Conservation (phyloP, 2,797 vertebrate genomes). For the Scarus forsteni region DNA sequence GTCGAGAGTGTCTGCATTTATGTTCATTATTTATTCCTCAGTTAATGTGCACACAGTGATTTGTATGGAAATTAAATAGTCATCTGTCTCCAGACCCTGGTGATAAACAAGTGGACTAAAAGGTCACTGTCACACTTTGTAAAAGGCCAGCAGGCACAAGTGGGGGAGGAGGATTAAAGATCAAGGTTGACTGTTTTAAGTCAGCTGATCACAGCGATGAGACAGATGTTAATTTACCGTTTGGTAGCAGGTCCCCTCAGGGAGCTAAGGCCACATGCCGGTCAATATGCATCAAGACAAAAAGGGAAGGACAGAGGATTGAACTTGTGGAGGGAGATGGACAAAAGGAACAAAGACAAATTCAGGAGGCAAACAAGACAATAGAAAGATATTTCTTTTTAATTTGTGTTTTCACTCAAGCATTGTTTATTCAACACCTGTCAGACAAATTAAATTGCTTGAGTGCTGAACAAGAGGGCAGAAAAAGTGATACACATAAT, state of each 20-base stretch:
- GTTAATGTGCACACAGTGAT: not conserved
- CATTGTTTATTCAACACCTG: too few species aligned
- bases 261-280: conserved; percentile 2
- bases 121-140: conserved; percentile 1
- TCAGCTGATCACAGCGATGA: conserved; percentile 73
- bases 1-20: not conserved
- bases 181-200: conserved; percentile 73
- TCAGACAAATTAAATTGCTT: too few species aligned
- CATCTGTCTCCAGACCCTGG: not conserved
- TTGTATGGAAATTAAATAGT: not conserved
- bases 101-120: not conserved
- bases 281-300: conserved; percentile 24
- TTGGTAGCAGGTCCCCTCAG: conserved; percentile 53
- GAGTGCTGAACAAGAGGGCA: too few species aligned
- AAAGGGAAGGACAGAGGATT: not conserved
- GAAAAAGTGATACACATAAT: too few species aligned
- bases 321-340: not conserved
- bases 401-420: too few species aligned
- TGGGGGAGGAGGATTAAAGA: conserved; percentile 54
- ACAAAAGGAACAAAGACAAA: conserved; percentile 1
- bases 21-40: not conserved
- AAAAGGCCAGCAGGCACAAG: conserved; percentile 60
- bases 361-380: not conserved
- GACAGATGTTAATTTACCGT: conserved; percentile 80
- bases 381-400: not conserved